phyloP scores from a whole-genome alignment of 2,888 invertebrate genomes.

The Andrena minutula region DNA sequence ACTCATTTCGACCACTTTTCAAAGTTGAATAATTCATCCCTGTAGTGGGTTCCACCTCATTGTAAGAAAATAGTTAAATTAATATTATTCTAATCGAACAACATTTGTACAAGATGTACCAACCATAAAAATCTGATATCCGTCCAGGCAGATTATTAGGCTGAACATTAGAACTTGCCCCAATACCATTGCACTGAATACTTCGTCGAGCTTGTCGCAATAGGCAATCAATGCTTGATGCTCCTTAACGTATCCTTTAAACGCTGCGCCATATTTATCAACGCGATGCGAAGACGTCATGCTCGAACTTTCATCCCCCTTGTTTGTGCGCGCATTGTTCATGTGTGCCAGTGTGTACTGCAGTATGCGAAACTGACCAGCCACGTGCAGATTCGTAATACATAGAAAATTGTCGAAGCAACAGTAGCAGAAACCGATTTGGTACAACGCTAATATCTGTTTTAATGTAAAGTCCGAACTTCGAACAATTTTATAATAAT shows the following conservation, averaged over 20 bases:
- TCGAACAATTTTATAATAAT: too few relatives aligned
- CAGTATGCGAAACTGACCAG: constrained; percentile 19
- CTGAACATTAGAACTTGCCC: background rate
- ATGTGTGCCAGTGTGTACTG: constrained; percentile 2
- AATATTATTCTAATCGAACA: too few relatives aligned
- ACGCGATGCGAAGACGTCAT: background rate
- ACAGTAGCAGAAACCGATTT: background rate
- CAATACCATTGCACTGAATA: background rate
- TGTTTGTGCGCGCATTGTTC: background rate
- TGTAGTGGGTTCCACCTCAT: too few relatives aligned
- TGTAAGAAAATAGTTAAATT: too few relatives aligned
- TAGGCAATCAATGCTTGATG: background rate
- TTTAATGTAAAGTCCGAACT: too few relatives aligned
- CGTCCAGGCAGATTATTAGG: background rate
- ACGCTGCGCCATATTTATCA: background rate
- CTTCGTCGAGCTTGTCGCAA: background rate
- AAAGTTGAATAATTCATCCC: too few relatives aligned
- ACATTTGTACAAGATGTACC: background rate
- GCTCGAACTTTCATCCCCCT: background rate
- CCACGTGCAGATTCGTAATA: background rate
- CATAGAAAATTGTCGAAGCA: constrained; percentile 8
- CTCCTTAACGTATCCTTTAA: background rate
- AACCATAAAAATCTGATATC: background rate
- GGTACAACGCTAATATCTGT: background rate
- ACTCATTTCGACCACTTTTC: too few relatives aligned